Percentiles rank a stretch among this genome's conserved stretches.
Evolutionary conservation across 2,888 invertebrate genomes (phyloP).

Genomic region (Melanargia galathea): DNA sequence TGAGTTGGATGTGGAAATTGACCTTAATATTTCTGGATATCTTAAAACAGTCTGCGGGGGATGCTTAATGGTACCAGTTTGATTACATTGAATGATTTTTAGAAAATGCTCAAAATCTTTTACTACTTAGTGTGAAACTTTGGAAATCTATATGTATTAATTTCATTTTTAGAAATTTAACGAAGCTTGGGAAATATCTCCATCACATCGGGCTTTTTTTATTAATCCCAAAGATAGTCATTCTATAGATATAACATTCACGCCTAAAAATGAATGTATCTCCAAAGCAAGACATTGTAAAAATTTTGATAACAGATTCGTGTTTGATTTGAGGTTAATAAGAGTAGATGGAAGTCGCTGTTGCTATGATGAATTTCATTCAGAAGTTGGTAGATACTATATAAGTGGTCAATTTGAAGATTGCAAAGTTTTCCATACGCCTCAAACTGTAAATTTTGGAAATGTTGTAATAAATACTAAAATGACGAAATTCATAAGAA

Average conservation of each 20-base stretch:
- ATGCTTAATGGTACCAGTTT: slow-evolving; percentile 57
- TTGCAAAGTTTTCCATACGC: slow-evolving; percentile 70
- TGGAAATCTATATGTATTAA: background rate
- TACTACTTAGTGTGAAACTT: background rate
- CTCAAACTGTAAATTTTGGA: slow-evolving; percentile 71
- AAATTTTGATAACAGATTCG: slow-evolving; percentile 61
- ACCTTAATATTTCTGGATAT: slow-evolving; percentile 61
- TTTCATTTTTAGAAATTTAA: slow-evolving; percentile 62
- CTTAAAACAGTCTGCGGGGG: slow-evolving; percentile 66
- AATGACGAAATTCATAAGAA: slow-evolving; percentile 61
- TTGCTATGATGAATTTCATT: slow-evolving; percentile 65
- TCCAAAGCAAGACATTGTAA: slow-evolving; percentile 58
- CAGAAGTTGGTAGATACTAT: slow-evolving; percentile 78
- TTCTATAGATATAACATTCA: slow-evolving; percentile 60
- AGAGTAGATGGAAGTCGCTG: slow-evolving; percentile 63
- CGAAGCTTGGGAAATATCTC: slow-evolving; percentile 70
- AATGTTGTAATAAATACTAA: slow-evolving; percentile 63
- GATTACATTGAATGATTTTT: background rate
- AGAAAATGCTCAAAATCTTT: background rate
- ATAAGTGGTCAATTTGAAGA: slow-evolving; percentile 81
- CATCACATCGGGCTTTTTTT: slow-evolving; percentile 69
- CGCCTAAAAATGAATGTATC: slow-evolving; percentile 68
- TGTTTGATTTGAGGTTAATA: slow-evolving; percentile 69
- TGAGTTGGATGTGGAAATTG: slow-evolving; percentile 58
- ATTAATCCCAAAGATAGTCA: slow-evolving; percentile 51